Evolutionary conservation across 2,113 vertebrate genomes (phyloP), one percentile per base, ranked within the genome.

Genomic region (Empidonax traillii): DNA sequence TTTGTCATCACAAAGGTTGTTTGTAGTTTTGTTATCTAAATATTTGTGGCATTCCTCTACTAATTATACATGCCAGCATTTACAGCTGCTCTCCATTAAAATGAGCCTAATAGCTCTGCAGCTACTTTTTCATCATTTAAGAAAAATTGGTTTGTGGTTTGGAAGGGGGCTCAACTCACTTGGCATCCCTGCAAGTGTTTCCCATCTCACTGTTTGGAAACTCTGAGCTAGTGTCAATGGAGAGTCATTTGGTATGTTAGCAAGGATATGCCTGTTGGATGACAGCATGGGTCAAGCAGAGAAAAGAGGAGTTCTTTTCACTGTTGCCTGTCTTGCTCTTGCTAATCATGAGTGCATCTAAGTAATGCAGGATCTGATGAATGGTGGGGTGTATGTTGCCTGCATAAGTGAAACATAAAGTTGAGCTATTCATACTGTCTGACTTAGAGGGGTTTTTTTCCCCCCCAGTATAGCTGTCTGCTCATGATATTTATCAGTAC

Each of bases 21-120:
- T 95, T 93, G 65, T 74, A 84, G 68, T 39, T 84, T 85, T 83
- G 14, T 88, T 92, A 85, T 53, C 68, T 89, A 95, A 93, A 95
- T 92, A 92, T 88, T 96, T 94, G 79, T 5, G 1, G 47, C 47
- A n/a, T 95, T 94, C 27, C 74, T 91, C 62, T 74, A 52, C 53
- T 79, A 52, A 83, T 83, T 86, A 46, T 37, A n/a, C 30, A 15
- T 80, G 79, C 59, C 56, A 74, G 72, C 52, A 53, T 39, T 87
- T 91, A 78, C 79, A 96, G 88, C 90, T 96, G 90, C 73, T 95
- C 52, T 81, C 52, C 73, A 51, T 92, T 78, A 86, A 84, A 65
- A 61, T 11, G 46, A 80, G 23, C 53, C 51, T 66, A 49, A 59
- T 39, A 0, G 1, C 51, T 76, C 75, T 67, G 51, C 39, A 83